phyloP scores from a whole-genome alignment of 35 echinoderm and acorn worm genomes.

The Stichopus chloronotus region DNA sequence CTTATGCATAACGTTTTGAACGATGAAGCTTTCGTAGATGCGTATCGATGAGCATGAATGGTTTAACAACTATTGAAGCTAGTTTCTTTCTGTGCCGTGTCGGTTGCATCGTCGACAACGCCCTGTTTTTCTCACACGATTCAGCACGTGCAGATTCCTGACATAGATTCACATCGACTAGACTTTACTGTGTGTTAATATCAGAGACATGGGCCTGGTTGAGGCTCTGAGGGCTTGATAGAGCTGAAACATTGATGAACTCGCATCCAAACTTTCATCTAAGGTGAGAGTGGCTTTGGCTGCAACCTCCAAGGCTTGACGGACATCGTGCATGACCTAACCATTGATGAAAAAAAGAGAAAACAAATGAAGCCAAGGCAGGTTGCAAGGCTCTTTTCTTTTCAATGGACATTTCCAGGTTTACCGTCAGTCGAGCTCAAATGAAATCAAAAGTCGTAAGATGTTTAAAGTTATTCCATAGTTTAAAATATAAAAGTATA shows the following conservation, averaged over 20 bases:
- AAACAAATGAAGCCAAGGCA: background rate
- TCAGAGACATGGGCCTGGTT: background rate
- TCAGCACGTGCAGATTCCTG: too few relatives aligned
- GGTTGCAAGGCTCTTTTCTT: background rate
- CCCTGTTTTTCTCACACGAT: too few relatives aligned
- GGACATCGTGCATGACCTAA: slow-evolving; percentile 44
- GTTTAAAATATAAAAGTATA: background rate
- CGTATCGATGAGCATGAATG: too few relatives aligned
- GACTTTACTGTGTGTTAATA: background rate
- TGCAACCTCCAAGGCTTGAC: slow-evolving; percentile 14
- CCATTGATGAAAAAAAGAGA: background rate
- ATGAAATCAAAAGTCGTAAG: too few relatives aligned
- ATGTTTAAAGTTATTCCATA: too few relatives aligned
- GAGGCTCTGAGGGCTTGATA: slow-evolving; percentile 24
- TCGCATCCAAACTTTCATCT: slow-evolving; percentile 37
- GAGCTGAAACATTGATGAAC: slow-evolving; percentile 47
- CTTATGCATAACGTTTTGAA: too few relatives aligned
- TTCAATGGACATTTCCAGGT: background rate
- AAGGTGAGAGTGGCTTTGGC: background rate
- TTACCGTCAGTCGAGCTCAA: too few relatives aligned
- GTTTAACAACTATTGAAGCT: too few relatives aligned
- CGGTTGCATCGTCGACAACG: too few relatives aligned
- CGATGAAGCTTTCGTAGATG: too few relatives aligned
- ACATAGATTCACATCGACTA: too few relatives aligned
- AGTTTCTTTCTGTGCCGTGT: too few relatives aligned